These are phyloP conservation scores for Cheirogaleus medius DNA, from an alignment of 2,113 vertebrate species.

Conservation along the genomic window DNA sequence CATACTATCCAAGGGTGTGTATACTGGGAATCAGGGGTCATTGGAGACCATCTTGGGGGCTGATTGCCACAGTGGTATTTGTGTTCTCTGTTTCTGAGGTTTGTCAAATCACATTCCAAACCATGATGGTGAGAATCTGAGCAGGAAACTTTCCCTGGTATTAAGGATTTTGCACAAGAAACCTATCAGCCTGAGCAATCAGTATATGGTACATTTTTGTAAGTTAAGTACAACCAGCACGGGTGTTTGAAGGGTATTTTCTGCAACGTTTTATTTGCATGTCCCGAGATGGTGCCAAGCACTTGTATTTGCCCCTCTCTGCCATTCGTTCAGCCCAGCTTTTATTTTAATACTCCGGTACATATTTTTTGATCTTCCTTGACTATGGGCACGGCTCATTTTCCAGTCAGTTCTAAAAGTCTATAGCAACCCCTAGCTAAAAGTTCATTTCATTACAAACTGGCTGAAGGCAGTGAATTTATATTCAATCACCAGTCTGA, in stretches of 20 bases:
- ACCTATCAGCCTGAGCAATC: background rate
- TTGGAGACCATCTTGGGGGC: background rate
- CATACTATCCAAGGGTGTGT: rapidly evolving
- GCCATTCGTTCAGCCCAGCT: background rate
- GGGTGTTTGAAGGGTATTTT: background rate
- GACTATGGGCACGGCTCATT: background rate
- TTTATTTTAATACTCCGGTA: constrained; percentile 57
- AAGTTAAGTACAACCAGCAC: background rate
- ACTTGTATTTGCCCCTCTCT: background rate
- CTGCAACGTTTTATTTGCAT: background rate
- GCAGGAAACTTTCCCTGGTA: background rate
- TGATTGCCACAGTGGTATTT: background rate
- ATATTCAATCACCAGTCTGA: constrained; percentile 45
- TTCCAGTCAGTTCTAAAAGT: constrained; percentile 18
- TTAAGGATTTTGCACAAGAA: background rate
- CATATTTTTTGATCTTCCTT: background rate
- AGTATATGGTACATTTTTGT: background rate
- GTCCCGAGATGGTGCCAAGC: background rate
- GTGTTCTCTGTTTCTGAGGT: background rate
- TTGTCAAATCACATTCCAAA: background rate
- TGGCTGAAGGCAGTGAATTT: constrained; percentile 50
- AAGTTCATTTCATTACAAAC: constrained; percentile 30
- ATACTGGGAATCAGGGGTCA: background rate
- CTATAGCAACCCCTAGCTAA: constrained; percentile 39
- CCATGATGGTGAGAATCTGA: background rate